Percentiles rank a stretch among this genome's conserved stretches.
Evolutionary conservation across 1,140 invertebrate genomes (phyloP).

Genomic region (Pachyrhynchus sulphureomaculatus): DNA sequence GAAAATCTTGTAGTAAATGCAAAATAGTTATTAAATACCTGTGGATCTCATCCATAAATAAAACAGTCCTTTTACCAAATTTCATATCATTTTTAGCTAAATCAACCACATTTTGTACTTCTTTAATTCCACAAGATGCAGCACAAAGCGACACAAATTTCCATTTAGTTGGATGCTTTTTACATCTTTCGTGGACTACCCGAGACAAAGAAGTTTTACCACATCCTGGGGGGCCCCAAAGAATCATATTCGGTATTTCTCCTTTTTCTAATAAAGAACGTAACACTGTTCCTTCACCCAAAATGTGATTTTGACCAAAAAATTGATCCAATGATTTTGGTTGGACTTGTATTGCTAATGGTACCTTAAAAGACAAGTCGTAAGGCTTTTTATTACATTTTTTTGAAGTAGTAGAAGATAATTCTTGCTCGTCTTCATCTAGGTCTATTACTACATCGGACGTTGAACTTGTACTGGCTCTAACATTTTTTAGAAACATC

Average conservation of each 20-base stretch:
- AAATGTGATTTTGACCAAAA: conserved; percentile 69
- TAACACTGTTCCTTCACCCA: conserved; percentile 66
- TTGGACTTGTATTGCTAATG: conserved; percentile 67
- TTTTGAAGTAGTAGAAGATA: conserved; percentile 24
- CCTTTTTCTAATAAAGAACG: conserved; percentile 63
- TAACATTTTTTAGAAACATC: not conserved
- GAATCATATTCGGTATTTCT: conserved; percentile 76
- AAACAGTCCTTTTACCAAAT: conserved; percentile 70
- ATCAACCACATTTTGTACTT: conserved; percentile 74
- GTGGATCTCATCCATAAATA: conserved; percentile 90
- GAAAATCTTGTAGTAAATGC: too few relatives aligned
- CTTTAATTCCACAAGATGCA: conserved; percentile 72
- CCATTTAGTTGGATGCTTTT: conserved; percentile 55
- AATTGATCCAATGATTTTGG: conserved; percentile 64
- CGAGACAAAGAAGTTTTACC: conserved; percentile 84
- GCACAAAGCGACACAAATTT: conserved; percentile 76
- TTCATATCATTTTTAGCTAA: conserved; percentile 73
- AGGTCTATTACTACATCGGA: not conserved
- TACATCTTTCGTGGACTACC: conserved; percentile 71
- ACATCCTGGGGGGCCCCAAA: conserved; percentile 85
- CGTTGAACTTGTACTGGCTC: not conserved
- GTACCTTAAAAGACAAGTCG: conserved; percentile 45
- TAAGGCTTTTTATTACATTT: conserved; percentile 31
- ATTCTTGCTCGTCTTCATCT: conserved; percentile 19
- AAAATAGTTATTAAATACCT: too few relatives aligned